These are phyloP conservation scores for Caenorhabditis imperialis DNA, from an alignment of 2,888 invertebrate genomes.

Conservation along the genomic window DNA sequence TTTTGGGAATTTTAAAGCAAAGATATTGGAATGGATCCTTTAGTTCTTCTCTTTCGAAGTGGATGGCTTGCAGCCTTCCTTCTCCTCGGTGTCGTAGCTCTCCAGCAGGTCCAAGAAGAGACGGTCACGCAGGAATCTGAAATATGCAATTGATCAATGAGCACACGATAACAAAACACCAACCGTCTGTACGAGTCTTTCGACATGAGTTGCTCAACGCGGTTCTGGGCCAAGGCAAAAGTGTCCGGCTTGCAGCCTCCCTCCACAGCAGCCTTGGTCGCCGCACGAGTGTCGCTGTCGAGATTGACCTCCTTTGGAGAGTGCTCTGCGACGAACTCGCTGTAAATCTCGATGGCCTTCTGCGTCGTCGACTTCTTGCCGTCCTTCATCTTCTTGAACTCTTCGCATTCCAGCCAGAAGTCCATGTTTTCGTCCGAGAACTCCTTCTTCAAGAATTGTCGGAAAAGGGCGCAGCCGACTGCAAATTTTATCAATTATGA, in stretches of 20 bases:
- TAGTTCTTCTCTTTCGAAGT: conserved; percentile 13
- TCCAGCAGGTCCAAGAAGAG: conserved; percentile 64
- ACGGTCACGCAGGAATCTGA: conserved; percentile 65
- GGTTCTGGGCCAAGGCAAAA: conserved; percentile 72
- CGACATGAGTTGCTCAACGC: conserved; percentile 74
- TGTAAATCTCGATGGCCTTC: conserved; percentile 72
- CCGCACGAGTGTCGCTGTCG: conserved; percentile 72
- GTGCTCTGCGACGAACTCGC: conserved; percentile 67
- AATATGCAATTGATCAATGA: conserved; percentile 11
- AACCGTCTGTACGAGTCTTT: conserved; percentile 74
- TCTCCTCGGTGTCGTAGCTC: conserved; percentile 34
- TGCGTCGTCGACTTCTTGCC: conserved; percentile 67
- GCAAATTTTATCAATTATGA: conserved; percentile 47
- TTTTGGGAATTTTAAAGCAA: conserved; percentile 8
- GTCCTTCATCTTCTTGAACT: conserved; percentile 76
- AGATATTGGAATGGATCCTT: background rate
- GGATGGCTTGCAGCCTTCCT: conserved; percentile 25
- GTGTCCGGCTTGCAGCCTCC: conserved; percentile 68
- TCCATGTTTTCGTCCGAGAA: conserved; percentile 75
- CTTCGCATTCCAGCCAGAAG: conserved; percentile 74
- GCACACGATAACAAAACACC: background rate
- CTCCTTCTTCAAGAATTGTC: conserved; percentile 72
- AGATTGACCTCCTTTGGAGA: conserved; percentile 74
- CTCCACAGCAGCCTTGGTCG: conserved; percentile 73
- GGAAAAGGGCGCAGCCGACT: conserved; percentile 73